phyloP scores from a whole-genome alignment of 2,888 invertebrate species.

The Caenorhabditis panamensis region DNA sequence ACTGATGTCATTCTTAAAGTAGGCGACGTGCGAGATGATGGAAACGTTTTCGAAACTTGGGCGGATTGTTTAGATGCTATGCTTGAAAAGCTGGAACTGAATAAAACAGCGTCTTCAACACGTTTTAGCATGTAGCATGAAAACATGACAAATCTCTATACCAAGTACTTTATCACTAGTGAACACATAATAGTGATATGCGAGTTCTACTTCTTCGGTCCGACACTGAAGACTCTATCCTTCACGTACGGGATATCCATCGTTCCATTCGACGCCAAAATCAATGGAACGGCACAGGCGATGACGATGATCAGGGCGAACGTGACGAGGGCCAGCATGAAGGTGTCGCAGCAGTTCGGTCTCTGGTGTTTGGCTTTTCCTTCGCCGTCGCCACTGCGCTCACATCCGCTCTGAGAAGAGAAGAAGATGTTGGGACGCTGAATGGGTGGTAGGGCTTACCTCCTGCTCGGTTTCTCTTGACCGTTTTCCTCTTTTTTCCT shows the following conservation, averaged over 20 bases:
- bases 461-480: slow-evolving; percentile 23
- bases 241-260: slow-evolving; percentile 29
- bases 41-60: too few species aligned
- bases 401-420: background rate
- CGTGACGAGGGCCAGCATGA: slow-evolving; percentile 27
- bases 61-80: too few species aligned
- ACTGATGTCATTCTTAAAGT: too few species aligned
- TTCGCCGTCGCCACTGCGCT: slow-evolving; percentile 19
- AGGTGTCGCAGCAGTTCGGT: slow-evolving; percentile 37
- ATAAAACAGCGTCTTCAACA: too few species aligned
- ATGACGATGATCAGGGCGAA: slow-evolving; percentile 25
- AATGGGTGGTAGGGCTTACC: background rate
- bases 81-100: background rate
- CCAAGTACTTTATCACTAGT: slow-evolving; percentile 9
- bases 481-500: slow-evolving; percentile 14
- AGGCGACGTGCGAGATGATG: too few species aligned
- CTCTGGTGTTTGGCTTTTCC: slow-evolving; percentile 33
- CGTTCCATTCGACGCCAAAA: slow-evolving; percentile 12
- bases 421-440: too few species aligned
- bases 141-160: too few species aligned
- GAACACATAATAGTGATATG: background rate
- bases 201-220: background rate
- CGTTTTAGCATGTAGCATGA: too few species aligned
- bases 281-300: slow-evolving; percentile 21
- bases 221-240: background rate